Conservation (phyloP, 1,140 invertebrate genomes). For the Drosophila repleta region DNA sequence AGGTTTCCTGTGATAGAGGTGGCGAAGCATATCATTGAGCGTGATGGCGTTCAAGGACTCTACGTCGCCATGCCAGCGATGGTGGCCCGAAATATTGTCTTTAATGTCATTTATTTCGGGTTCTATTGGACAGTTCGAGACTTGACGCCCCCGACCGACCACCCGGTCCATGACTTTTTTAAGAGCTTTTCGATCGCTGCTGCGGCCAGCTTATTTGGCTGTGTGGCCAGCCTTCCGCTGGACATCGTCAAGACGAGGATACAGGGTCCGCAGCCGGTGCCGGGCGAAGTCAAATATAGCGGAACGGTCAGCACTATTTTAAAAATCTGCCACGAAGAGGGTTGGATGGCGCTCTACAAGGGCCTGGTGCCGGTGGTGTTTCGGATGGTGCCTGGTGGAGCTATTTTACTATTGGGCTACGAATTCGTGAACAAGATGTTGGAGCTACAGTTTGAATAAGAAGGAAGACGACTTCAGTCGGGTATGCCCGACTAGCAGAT, state of each 20-base stretch:
- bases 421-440: conserved; percentile 90
- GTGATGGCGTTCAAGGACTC: conserved; percentile 90
- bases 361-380: conserved; percentile 85
- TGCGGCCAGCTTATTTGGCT: conserved; percentile 91
- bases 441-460: conserved; percentile 69
- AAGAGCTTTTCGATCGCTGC: conserved; percentile 91
- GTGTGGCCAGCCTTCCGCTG: conserved; percentile 95
- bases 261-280: conserved; percentile 93
- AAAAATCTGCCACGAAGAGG: conserved; percentile 93
- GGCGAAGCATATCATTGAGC: conserved; percentile 90
- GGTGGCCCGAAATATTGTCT: conserved; percentile 92
- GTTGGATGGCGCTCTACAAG: conserved; percentile 94
- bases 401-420: conserved; percentile 94
- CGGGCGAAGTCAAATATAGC: conserved; percentile 90
- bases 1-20: conserved; percentile 89
- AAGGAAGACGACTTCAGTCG: too few species aligned
- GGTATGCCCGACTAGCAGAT: too few species aligned
- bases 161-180: conserved; percentile 87
- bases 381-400: conserved; percentile 67
- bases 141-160: conserved; percentile 87
- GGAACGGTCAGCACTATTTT: conserved; percentile 90
- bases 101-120: conserved; percentile 96
- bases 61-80: conserved; percentile 94
- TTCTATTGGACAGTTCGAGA: conserved; percentile 95
- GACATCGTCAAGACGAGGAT: conserved; percentile 97